These are phyloP conservation scores for Columba guinea DNA, from an alignment of 2,797 vertebrate genomes.

Conservation along the genomic window DNA sequence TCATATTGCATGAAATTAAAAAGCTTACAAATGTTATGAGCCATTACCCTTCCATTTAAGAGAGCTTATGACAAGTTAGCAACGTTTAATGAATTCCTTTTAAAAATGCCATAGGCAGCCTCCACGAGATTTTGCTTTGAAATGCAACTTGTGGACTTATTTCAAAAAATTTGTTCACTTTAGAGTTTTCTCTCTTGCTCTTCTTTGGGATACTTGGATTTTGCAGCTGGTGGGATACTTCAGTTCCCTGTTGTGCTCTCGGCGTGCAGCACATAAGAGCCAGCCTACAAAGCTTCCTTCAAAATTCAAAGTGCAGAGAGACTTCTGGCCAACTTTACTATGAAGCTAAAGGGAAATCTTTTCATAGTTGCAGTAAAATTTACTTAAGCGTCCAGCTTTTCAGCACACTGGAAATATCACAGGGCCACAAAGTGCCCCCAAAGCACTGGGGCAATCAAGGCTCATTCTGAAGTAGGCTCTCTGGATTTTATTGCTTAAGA, in stretches of 20 bases:
- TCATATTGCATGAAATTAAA: slow-evolving; percentile 86
- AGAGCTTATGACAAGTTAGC: slow-evolving; percentile 80
- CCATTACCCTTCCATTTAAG: slow-evolving; percentile 83
- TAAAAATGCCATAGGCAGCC: slow-evolving; percentile 74
- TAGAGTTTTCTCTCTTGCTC: background rate
- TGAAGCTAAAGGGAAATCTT: slow-evolving; percentile 15
- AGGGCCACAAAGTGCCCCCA: background rate
- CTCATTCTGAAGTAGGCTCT: slow-evolving; percentile 13
- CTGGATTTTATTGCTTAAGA: slow-evolving; percentile 10
- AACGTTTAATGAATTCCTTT: slow-evolving; percentile 81
- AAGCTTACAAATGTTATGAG: slow-evolving; percentile 83
- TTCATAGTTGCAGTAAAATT: slow-evolving; percentile 24
- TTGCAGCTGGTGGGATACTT: background rate
- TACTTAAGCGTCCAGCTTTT: slow-evolving; percentile 39
- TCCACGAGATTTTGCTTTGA: slow-evolving; percentile 64
- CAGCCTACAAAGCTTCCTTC: background rate
- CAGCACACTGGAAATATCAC: slow-evolving; percentile 20
- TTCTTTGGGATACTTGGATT: background rate
- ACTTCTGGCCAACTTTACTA: background rate
- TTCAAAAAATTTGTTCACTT: slow-evolving; percentile 38
- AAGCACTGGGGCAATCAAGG: background rate
- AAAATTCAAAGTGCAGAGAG: background rate
- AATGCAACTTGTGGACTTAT: slow-evolving; percentile 41
- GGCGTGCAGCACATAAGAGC: background rate
- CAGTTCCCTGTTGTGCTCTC: background rate